These are phyloP conservation scores for Cheilosia impressa DNA, from an alignment of 2,888 invertebrate genomes.

Conservation along the genomic window DNA sequence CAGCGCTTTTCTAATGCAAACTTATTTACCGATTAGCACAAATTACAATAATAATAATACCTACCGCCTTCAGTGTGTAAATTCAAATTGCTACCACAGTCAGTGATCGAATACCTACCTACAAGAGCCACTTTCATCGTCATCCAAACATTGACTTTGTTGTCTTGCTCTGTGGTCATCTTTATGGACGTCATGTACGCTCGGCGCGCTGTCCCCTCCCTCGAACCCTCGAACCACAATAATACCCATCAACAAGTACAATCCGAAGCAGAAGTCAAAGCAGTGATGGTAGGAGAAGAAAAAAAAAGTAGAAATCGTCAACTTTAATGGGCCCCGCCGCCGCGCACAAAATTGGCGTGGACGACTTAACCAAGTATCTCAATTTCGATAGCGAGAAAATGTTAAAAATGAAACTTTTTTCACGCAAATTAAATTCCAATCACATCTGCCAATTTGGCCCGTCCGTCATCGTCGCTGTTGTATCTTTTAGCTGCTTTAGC, in stretches of 20 bases:
- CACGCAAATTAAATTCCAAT: slow-evolving; percentile 73
- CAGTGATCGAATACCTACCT: slow-evolving; percentile 3
- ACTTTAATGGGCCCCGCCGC: slow-evolving; percentile 40
- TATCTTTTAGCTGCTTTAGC: slow-evolving; percentile 46
- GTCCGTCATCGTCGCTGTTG: background rate
- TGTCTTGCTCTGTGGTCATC: slow-evolving; percentile 40
- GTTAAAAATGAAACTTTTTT: slow-evolving; percentile 67
- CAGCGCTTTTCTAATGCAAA: no score
- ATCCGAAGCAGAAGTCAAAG: background rate
- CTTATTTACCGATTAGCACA: slow-evolving; percentile 4
- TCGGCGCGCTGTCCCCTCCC: slow-evolving; percentile 8
- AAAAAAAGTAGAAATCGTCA: slow-evolving; percentile 68
- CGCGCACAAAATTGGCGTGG: slow-evolving; percentile 61
- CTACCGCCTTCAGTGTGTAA: slow-evolving; percentile 20
- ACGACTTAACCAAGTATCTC: slow-evolving; percentile 64
- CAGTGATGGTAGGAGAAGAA: background rate
- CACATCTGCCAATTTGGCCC: slow-evolving; percentile 65
- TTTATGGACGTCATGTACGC: slow-evolving; percentile 59
- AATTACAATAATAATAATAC: background rate
- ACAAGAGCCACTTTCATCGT: slow-evolving; percentile 67
- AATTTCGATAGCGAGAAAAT: slow-evolving; percentile 55
- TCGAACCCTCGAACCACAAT: slow-evolving; percentile 11
- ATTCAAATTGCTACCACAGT: background rate
- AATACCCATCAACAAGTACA: background rate
- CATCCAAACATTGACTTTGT: slow-evolving; percentile 57